Percentiles rank a stretch among this genome's conserved stretches.
phyloP scores from a whole-genome alignment of 2,888 invertebrate species.

The Antitype chi region DNA sequence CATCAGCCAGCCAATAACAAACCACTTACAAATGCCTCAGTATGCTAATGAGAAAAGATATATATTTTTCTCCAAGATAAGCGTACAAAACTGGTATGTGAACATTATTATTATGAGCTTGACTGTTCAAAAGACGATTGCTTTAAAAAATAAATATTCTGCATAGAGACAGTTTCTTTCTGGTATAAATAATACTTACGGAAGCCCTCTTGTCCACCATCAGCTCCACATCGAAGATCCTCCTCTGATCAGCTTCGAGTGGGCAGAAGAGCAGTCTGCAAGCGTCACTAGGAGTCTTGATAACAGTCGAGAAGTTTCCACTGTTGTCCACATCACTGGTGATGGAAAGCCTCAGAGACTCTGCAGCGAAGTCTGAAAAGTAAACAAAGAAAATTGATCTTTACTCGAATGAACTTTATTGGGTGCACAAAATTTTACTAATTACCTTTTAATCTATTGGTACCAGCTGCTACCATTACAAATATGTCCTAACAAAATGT shows the following conservation, averaged over 20 bases:
- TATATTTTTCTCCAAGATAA: neutral
- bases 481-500: neutral
- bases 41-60: constrained; percentile 21
- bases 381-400: neutral
- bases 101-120: neutral
- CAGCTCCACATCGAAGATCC: constrained; percentile 76
- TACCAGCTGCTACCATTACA: neutral
- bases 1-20: neutral
- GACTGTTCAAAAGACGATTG: neutral
- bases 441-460: neutral
- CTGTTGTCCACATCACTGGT: constrained; percentile 74
- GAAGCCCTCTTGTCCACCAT: constrained; percentile 71
- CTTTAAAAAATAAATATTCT: neutral
- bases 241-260: constrained; percentile 71
- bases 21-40: neutral
- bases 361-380: constrained; percentile 77
- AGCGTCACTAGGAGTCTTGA: constrained; percentile 70
- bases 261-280: constrained; percentile 77
- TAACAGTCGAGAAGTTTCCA: constrained; percentile 68
- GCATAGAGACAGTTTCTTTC: too few species aligned
- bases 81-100: constrained; percentile 8
- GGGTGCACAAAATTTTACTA: neutral
- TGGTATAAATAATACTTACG: constrained; percentile 66
- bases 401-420: neutral
- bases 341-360: constrained; percentile 73